phyloP scores from a whole-genome alignment of 2,797 vertebrate species.

The Clarias platycephalus region DNA sequence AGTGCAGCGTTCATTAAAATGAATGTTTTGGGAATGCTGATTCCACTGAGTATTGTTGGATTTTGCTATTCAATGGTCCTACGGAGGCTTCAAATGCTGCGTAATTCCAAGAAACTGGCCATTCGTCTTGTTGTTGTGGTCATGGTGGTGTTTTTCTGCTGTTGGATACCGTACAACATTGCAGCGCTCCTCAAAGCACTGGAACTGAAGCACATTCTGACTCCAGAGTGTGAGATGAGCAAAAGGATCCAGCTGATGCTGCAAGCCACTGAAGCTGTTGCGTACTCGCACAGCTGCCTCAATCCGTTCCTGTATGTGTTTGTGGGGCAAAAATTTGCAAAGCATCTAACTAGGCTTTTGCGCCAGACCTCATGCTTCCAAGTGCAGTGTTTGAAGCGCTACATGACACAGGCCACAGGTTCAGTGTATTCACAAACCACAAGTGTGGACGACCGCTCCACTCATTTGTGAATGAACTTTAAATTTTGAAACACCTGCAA shows the following conservation, averaged over 20 bases:
- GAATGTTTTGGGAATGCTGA: constrained; percentile 80
- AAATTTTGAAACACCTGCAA: background rate
- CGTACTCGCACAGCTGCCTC: constrained; percentile 75
- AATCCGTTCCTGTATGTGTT: constrained; percentile 92
- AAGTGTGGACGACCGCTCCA: background rate
- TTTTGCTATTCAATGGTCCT: constrained; percentile 87
- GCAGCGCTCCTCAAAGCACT: constrained; percentile 74
- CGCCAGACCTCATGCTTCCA: constrained; percentile 61
- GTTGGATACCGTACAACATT: constrained; percentile 87
- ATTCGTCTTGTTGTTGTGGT: constrained; percentile 81
- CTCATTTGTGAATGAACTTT: background rate
- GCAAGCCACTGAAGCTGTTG: constrained; percentile 78
- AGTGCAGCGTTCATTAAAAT: constrained; percentile 77
- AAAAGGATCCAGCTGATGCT: constrained; percentile 68
- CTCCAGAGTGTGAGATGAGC: constrained; percentile 66
- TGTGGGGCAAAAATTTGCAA: constrained; percentile 86
- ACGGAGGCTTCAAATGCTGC: constrained; percentile 69
- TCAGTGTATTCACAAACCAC: constrained; percentile 9
- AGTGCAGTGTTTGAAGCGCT: constrained; percentile 51
- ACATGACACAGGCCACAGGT: background rate
- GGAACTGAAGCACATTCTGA: constrained; percentile 56
- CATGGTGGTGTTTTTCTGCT: constrained; percentile 81
- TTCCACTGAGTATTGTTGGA: constrained; percentile 77
- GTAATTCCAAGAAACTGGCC: constrained; percentile 78
- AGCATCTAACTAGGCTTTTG: constrained; percentile 75